These are phyloP conservation scores for Virgularia gustaviana DNA, from an alignment of 92 coral and sea anemone genomes.

Conservation along the genomic window DNA sequence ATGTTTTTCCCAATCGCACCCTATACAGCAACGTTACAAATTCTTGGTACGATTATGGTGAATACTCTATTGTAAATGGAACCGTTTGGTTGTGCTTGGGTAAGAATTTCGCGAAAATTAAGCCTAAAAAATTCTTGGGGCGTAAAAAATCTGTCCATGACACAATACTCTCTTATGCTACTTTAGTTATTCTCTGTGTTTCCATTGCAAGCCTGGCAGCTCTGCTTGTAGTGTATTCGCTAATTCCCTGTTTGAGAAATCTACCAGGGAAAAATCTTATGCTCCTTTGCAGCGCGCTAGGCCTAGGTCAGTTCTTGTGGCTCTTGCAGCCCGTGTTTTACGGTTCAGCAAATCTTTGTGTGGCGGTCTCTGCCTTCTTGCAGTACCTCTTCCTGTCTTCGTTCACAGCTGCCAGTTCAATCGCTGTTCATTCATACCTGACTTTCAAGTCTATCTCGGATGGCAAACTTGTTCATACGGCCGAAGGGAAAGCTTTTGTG, in stretches of 20 bases:
- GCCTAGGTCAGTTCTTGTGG: neutral
- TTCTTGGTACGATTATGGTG: constrained; percentile 1
- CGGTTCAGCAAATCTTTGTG: neutral
- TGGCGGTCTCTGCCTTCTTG: neutral
- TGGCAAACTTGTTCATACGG: neutral
- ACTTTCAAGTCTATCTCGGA: constrained; percentile 2
- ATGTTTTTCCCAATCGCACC: neutral
- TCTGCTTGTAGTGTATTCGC: constrained; percentile 1
- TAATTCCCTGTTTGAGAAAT: constrained; percentile 2
- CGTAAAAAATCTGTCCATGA: constrained; percentile 12
- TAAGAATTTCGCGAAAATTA: neutral
- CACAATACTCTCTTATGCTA: neutral
- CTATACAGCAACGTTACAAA: constrained; percentile 13
- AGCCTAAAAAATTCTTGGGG: too few relatives aligned
- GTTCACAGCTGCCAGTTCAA: neutral
- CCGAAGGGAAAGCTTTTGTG: neutral
- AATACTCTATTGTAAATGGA: neutral
- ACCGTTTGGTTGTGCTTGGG: constrained; percentile 5
- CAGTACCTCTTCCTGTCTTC: neutral
- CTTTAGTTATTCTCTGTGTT: neutral
- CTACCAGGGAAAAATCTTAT: constrained; percentile 24
- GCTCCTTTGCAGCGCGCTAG: neutral
- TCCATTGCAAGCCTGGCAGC: neutral
- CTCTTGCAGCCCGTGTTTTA: neutral
- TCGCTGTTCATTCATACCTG: constrained; percentile 1